Evolutionary conservation across 2,797 vertebrate genomes (phyloP), one percentile per base, ranked within the genome.

Genomic region (Emydoidea blandingii): DNA sequence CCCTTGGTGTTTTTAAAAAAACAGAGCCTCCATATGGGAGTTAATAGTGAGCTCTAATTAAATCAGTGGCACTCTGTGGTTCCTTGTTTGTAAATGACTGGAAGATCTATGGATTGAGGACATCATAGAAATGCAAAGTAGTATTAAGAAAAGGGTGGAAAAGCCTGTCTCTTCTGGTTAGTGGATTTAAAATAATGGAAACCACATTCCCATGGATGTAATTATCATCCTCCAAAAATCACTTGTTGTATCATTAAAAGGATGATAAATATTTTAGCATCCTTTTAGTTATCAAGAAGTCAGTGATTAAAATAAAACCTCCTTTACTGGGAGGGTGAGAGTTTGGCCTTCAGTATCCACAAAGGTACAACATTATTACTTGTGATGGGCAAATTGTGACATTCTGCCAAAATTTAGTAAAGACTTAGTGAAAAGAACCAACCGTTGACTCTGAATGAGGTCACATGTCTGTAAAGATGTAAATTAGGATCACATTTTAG

Each of bases 361-460:
- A 29, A 47, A 44, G 37, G 47, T 78, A 44, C 57, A 50, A 85
- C 76, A 47, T 37, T 31, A 49, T 90, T 93, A n/a, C 18, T 85
- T 84, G 47, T 27, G 34, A 34, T 34, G 56, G 81, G 65, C 57
- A 29, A 87, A 62, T 80, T 18, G 47, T 74, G 18, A 18, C 53
- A 10, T 90, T 85, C 54, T 82, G 90, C 53, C 83, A 83, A 59
- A 44, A 90, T 79, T 86, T 27, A 91, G 29, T 80, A 84, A 87
- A 0, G 0, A 19, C 87, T 82, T 92, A 89, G 47, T 78, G 53
- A 80, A 90, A 94, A 94, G 56, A 86, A 90, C 10, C 8, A 49
- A 95, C 74, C 21, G 83, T 90, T 90, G 31, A 44, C 83, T 90
- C 72, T 74, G 81, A 90, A 86, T 86, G 47, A 78, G 62, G 27